phyloP scores from a whole-genome alignment of 2,113 vertebrate genomes.

The Notothenia coriiceps region DNA sequence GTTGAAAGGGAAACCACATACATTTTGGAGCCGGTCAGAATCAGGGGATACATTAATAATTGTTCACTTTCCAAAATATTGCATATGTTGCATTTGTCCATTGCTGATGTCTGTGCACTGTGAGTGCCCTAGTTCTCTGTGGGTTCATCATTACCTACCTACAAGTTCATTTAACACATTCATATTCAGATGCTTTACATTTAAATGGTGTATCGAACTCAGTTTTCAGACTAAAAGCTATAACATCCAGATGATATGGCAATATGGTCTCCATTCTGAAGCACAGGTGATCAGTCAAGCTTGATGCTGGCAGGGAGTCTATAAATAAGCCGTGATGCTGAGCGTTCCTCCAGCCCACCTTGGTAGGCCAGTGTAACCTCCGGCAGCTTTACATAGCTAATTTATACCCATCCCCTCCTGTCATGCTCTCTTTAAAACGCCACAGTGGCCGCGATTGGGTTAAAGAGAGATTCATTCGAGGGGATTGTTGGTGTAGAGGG shows the following conservation, averaged over 20 bases:
- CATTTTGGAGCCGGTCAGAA: too few relatives aligned
- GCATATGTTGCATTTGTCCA: too few relatives aligned
- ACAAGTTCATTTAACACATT: too few relatives aligned
- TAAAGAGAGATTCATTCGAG: constrained; percentile 19
- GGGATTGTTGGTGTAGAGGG: constrained; percentile 20
- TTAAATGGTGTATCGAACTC: constrained; percentile 21
- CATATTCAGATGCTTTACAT: background rate
- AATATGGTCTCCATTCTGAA: constrained; percentile 51
- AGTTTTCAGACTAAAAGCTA: constrained; percentile 25
- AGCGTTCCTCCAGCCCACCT: constrained; percentile 56
- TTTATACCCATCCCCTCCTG: constrained; percentile 69
- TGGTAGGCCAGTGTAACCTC: constrained; percentile 41
- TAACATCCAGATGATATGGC: constrained; percentile 62
- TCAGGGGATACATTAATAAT: too few relatives aligned
- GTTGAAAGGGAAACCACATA: too few relatives aligned
- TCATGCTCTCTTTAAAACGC: constrained; percentile 68
- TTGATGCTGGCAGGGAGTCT: constrained; percentile 42
- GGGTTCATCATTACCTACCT: too few relatives aligned
- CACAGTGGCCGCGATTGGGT: constrained; percentile 45
- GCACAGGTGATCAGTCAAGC: constrained; percentile 53
- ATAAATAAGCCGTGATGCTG: constrained; percentile 68
- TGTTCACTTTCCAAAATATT: too few relatives aligned
- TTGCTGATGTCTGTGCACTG: too few relatives aligned
- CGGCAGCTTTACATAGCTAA: constrained; percentile 59
- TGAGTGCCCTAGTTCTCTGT: too few relatives aligned